Conservation (phyloP, 2,888 invertebrate genomes). For the Aquatica leii region DNA sequence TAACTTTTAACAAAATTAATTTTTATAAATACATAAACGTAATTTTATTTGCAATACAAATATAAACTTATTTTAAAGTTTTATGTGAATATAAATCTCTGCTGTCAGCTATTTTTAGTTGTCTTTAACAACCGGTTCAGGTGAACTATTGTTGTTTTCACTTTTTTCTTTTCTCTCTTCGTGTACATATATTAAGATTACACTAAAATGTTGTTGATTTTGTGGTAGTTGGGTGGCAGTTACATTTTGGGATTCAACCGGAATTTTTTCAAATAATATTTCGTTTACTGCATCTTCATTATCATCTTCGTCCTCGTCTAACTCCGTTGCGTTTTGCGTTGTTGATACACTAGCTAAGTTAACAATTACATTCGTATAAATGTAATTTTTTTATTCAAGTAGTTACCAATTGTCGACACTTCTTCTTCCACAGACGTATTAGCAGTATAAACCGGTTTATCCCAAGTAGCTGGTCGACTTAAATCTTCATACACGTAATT, state of each 20-base stretch:
- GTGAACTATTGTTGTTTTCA: no score
- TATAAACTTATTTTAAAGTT: no score
- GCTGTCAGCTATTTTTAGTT: no score
- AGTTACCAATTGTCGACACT: no score
- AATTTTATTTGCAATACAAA: no score
- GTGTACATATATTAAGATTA: no score
- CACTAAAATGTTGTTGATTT: no score
- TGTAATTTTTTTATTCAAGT: background rate
- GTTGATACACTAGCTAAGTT: background rate
- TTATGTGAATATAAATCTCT: no score
- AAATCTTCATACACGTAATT: conserved; percentile 69
- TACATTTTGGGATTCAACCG: background rate
- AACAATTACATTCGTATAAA: background rate
- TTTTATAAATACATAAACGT: no score
- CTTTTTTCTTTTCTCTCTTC: no score
- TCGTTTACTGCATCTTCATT: conserved; percentile 11
- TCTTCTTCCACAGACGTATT: background rate
- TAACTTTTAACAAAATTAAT: no score
- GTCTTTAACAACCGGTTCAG: no score
- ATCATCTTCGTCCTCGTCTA: conserved; percentile 17
- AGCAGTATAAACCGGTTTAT: conserved; percentile 48
- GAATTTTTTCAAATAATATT: conserved; percentile 30
- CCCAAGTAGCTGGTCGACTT: conserved; percentile 58
- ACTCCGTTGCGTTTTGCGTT: background rate
- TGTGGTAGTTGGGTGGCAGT: background rate